Base-by-base conservation (phyloP, 2,113 vertebrate genomes). In the Okapia johnstoni region DNA sequence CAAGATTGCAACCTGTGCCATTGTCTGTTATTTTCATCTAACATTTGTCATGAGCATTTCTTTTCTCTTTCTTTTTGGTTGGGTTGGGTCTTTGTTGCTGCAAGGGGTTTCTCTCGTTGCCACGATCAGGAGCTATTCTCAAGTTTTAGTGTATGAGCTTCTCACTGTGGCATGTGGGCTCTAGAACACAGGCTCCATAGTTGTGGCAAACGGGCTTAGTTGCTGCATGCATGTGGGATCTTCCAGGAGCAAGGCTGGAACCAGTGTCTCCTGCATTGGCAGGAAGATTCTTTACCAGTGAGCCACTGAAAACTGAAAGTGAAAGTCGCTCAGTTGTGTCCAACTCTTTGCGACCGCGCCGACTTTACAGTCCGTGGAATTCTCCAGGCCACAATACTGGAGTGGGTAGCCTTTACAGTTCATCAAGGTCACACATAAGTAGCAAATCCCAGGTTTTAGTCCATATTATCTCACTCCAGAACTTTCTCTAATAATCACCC, bases 241-340 rank as follows among this genome's bases (percentile, higher is more conserved):
- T 40, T 73, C 36, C 36, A 73, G 66, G 36, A 43, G 21, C 66
- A 73, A 36, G 36, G 66, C 19, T 40, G 36, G 66, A 40, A 43
- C 66, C 66, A 0, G 1, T 73, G 36, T 25, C 66, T 73, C 21
- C n/a, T 43, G 5, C 36, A 13, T 25, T 43, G 36, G 40, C 36
- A 43, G 66, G 36, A 11, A 73, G 36, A 73, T 43, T 40, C 36
- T 43, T 40, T 73, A 43, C 11, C 21, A 73, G 36, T 40, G 21
- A 73, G 21, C 5, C 21, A 73, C 66, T 25, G 36, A 43, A 70
- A 70, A 36, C 66, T 40, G n/a, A 36, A 70, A 36, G 63, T 36
- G n/a, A 36, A 70, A 40, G 19, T 73, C 3, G 0, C 2, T 73
- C 40, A 3, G 3, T 14, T 0, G 1, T 43, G 36, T 40, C 36